phyloP scores from a whole-genome alignment of 2,888 invertebrate species.

The Cryptocephalus primarius region DNA sequence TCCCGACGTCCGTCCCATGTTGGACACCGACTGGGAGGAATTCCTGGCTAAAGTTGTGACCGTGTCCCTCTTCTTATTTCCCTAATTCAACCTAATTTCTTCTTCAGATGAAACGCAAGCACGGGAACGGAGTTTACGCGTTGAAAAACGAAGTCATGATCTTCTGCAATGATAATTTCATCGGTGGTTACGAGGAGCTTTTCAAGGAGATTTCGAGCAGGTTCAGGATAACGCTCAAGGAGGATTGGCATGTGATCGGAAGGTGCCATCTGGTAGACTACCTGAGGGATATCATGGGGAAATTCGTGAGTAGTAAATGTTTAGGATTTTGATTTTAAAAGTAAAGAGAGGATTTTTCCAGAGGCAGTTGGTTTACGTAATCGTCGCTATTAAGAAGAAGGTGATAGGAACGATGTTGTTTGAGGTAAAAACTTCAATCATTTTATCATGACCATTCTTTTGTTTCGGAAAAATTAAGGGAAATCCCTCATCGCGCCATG shows the following conservation, averaged over 20 bases:
- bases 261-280: conserved; percentile 36
- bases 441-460: conserved; percentile 1
- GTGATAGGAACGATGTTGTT: conserved; percentile 45
- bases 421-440: conserved; percentile 46
- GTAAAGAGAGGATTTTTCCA: conserved; percentile 31
- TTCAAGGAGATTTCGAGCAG: conserved; percentile 36
- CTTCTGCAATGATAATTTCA: conserved; percentile 38
- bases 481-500: too few relatives aligned
- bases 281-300: conserved; percentile 32
- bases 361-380: conserved; percentile 47
- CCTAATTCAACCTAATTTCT: neutral
- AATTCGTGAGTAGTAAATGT: conserved; percentile 17
- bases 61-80: too few relatives aligned
- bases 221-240: conserved; percentile 37
- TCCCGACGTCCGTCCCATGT: conserved; percentile 29
- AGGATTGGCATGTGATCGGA: conserved; percentile 40
- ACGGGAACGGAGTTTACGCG: conserved; percentile 40
- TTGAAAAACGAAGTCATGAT: conserved; percentile 40
- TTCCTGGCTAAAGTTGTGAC: conserved; percentile 22
- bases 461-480: too few relatives aligned
- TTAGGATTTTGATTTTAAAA: neutral
- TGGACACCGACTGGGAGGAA: conserved; percentile 32
- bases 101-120: conserved; percentile 26
- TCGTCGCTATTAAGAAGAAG: conserved; percentile 38
- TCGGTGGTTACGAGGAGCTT: conserved; percentile 45